Evolutionary conservation across 2,888 invertebrate genomes (phyloP).

Genomic region (Thysanoteuthis rhombus): DNA sequence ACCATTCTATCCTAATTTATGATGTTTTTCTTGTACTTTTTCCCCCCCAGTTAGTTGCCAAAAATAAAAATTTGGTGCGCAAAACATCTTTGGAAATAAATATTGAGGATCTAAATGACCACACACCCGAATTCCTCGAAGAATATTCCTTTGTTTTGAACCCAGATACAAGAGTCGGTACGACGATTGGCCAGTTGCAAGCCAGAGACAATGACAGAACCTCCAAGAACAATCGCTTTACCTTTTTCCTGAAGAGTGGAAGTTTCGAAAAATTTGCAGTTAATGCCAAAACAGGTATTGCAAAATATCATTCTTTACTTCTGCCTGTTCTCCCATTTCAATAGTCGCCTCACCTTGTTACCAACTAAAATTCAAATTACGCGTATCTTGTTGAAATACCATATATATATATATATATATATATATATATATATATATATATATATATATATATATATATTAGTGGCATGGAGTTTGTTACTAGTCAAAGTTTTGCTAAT

Average conservation of each 20-base stretch:
- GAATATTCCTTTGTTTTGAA: slow-evolving; percentile 24
- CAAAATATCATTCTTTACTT: background rate
- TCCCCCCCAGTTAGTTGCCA: background rate
- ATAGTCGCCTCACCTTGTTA: background rate
- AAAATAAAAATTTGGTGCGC: background rate
- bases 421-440: too few relatives aligned
- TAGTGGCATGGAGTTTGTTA: too few relatives aligned
- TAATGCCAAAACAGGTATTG: slow-evolving; percentile 32
- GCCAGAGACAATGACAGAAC: slow-evolving; percentile 32
- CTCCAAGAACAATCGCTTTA: slow-evolving; percentile 28
- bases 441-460: too few relatives aligned
- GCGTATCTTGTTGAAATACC: too few relatives aligned
- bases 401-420: too few relatives aligned
- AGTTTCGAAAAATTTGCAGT: slow-evolving; percentile 35
- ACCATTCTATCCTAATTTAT: background rate
- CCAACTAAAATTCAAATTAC: background rate
- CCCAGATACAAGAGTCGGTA: slow-evolving; percentile 26
- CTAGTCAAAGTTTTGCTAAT: background rate
- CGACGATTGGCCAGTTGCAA: slow-evolving; percentile 28
- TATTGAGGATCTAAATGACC: slow-evolving; percentile 43
- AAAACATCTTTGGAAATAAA: slow-evolving; percentile 32
- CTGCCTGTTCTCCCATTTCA: background rate
- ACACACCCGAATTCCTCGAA: slow-evolving; percentile 38
- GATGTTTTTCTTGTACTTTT: background rate
- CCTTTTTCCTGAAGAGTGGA: slow-evolving; percentile 27